These are phyloP conservation scores for Aldrovandia affinis DNA, from an alignment of 2,797 vertebrate genomes.

Conservation along the genomic window DNA sequence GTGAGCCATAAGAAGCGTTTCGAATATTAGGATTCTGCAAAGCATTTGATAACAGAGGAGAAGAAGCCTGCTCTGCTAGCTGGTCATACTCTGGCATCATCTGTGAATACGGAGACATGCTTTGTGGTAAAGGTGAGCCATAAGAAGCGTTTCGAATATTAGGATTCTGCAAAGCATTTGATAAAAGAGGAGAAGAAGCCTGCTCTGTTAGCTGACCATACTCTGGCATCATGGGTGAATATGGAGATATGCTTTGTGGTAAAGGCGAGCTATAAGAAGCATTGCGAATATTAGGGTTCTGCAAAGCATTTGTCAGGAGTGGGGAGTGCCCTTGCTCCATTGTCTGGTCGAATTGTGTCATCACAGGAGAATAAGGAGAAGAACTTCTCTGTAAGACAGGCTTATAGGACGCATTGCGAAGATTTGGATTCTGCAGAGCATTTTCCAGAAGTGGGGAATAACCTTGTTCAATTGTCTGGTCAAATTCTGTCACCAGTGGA, in stretches of 20 bases:
- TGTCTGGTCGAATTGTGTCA: constrained; percentile 35
- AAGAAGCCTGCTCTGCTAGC: too few species aligned
- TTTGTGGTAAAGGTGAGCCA: constrained; percentile 20
- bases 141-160: constrained; percentile 64
- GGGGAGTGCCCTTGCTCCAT: constrained; percentile 51
- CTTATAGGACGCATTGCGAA: constrained; percentile 56
- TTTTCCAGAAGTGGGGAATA: constrained; percentile 50
- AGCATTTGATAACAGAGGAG: too few species aligned
- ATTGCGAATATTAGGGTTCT: constrained; percentile 67
- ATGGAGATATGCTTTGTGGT: constrained; percentile 59
- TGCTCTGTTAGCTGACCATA: constrained; percentile 25
- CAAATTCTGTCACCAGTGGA: background rate
- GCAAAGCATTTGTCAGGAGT: constrained; percentile 62
- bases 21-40: too few species aligned
- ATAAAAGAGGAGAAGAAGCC: constrained; percentile 58
- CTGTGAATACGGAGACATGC: background rate
- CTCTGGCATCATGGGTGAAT: constrained; percentile 47
- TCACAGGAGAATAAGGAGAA: constrained; percentile 62
- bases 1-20: too few species aligned
- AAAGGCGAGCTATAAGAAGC: constrained; percentile 67
- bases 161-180: constrained; percentile 68
- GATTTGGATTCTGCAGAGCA: constrained; percentile 56
- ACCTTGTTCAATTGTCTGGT: constrained; percentile 39
- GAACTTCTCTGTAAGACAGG: constrained; percentile 66
- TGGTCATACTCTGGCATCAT: constrained; percentile 55